Evolutionary conservation across 2,797 vertebrate genomes (phyloP).

Genomic region (Glossophaga mutica): DNA sequence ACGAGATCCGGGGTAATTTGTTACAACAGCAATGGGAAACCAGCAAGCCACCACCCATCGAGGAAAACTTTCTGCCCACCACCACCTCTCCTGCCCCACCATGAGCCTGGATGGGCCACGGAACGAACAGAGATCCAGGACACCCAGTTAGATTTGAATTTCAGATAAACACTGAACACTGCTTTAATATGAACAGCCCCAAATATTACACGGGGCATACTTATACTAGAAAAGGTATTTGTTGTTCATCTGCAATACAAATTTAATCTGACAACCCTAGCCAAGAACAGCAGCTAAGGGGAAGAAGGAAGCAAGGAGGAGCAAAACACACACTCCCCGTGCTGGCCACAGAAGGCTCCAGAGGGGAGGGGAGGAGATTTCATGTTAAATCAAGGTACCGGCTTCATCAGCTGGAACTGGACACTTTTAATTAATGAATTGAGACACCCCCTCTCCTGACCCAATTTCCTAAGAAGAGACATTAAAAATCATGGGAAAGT

Average conservation of each 20-base stretch:
- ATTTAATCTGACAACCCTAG: not conserved
- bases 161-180: not conserved
- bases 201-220: not conserved
- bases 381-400: not conserved
- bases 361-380: no score
- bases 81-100: not conserved
- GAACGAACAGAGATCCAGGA: not conserved
- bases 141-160: not conserved
- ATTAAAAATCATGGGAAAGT: not conserved
- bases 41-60: rapidly evolving
- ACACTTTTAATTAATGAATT: not conserved
- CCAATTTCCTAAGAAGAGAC: not conserved
- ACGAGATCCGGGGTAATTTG: not conserved
- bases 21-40: not conserved
- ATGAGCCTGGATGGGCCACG: not conserved
- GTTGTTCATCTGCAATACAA: not conserved
- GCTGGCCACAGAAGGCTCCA: no score
- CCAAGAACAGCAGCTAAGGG: not conserved
- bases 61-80: not conserved
- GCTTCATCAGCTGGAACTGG: not conserved
- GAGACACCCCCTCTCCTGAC: not conserved
- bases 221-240: not conserved
- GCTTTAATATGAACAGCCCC: not conserved
- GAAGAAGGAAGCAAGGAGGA: not conserved
- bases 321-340: not conserved